Evolutionary conservation across 2,888 invertebrate species (phyloP).

Genomic region (Neoitamus cyanurus): DNA sequence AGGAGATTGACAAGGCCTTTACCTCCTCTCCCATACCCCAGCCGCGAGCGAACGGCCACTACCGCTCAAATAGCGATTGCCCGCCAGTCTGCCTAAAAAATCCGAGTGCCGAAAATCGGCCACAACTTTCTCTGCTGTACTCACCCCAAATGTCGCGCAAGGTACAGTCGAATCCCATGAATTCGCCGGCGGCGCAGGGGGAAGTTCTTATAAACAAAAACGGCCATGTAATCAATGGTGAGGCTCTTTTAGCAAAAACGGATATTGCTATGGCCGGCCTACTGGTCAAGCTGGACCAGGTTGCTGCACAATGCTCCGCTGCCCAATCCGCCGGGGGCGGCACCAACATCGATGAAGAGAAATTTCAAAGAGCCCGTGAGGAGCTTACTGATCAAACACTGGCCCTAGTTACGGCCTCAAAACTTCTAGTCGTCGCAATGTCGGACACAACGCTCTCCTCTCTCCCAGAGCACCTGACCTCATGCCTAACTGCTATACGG

Average conservation of each 20-base stretch:
- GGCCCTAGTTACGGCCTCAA: slow-evolving; percentile 84
- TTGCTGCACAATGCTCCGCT: slow-evolving; percentile 76
- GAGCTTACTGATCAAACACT: slow-evolving; percentile 83
- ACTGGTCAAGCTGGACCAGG: slow-evolving; percentile 75
- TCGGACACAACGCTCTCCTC: slow-evolving; percentile 74
- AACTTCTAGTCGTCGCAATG: slow-evolving; percentile 83
- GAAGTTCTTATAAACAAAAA: slow-evolving; percentile 68
- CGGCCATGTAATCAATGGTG: slow-evolving; percentile 70
- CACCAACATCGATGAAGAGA: slow-evolving; percentile 78
- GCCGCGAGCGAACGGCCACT: slow-evolving; percentile 61
- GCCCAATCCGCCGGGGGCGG: slow-evolving; percentile 83
- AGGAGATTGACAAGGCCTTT: slow-evolving; percentile 69
- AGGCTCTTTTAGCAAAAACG: slow-evolving; percentile 74
- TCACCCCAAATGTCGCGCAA: slow-evolving; percentile 71
- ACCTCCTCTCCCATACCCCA: slow-evolving; percentile 54
- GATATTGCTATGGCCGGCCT: slow-evolving; percentile 77
- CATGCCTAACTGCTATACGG: slow-evolving; percentile 80
- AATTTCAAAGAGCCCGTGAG: slow-evolving; percentile 82
- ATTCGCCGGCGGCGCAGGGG: neutral
- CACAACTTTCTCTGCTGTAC: slow-evolving; percentile 66
- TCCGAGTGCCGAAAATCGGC: slow-evolving; percentile 55
- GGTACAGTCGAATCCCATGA: slow-evolving; percentile 48
- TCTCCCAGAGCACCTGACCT: slow-evolving; percentile 77
- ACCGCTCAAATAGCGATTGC: slow-evolving; percentile 57
- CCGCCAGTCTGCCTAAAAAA: slow-evolving; percentile 57